Conservation (phyloP, 2,113 vertebrate genomes). For the Heloderma charlesbogerti region DNA sequence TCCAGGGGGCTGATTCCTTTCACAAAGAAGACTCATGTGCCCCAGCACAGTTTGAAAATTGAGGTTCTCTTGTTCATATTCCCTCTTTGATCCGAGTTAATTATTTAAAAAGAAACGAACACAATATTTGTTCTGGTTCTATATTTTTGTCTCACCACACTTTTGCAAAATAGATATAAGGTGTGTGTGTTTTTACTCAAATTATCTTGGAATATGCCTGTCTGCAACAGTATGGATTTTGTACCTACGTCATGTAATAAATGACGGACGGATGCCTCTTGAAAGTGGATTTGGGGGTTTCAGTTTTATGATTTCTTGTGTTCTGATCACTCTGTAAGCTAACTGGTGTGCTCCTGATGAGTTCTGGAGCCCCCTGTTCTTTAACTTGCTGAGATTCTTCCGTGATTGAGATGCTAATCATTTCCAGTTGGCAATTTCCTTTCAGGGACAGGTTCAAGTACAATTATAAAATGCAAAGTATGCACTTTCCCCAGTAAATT, state of each 20-base stretch:
- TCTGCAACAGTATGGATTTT: not conserved
- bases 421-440: not conserved
- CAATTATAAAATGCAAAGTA: constrained; percentile 14
- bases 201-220: not conserved
- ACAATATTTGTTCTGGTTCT: not conserved
- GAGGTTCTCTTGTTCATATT: not conserved
- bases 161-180: not conserved
- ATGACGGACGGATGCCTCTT: not conserved
- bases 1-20: not conserved
- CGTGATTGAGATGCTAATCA: constrained; percentile 16
- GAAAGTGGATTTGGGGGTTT: not conserved
- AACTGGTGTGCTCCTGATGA: not conserved
- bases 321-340: not conserved
- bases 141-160: not conserved
- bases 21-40: not conserved
- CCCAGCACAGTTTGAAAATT: not conserved
- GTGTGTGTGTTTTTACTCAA: too few relatives aligned
- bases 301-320: not conserved
- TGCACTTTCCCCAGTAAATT: constrained; percentile 15
- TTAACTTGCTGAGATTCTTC: not conserved
- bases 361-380: not conserved
- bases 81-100: not conserved
- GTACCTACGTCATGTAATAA: not conserved
- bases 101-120: not conserved
- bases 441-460: not conserved